Base-by-base conservation (phyloP, 1,140 invertebrate genomes). In the Lucilia cuprina region DNA sequence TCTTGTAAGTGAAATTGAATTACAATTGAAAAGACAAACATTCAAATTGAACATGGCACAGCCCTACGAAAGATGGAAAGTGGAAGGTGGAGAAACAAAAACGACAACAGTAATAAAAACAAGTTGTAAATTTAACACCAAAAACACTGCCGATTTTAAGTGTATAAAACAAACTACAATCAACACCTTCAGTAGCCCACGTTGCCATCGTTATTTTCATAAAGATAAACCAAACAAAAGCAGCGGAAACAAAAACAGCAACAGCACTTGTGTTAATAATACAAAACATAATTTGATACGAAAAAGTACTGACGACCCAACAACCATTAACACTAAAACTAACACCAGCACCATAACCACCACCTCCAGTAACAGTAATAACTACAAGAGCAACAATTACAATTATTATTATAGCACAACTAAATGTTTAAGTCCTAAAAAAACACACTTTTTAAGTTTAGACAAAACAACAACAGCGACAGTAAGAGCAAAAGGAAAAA, bases 391-490 rank as follows among this genome's bases (percentile, higher is more conserved):
- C 55, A 60, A 60, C n/a, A n/a, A 60, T 75, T 25, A 60, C n/a
- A n/a, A 60, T 75, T 25, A 14, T 75, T 75, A 19, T 78, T 19
- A 35, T n/a, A 78, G 41, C 30, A 78, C 30, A 35, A 78, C 41
- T 41, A 78, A 78, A 78, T 41, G 17, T 78, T 78, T 41, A 35
- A 47, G 30, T 17, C 14, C 34, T 75, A 25, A 5, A 78, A 78
- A 41, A 78, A 78, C 17, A 78, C 1, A 75, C 74, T 75, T 9
- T 87, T 88, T 87, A 86, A 83, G 88, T 85, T 88, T 85, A 88
- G 14, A 60, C 4, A 86, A 77, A 77, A n/a, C 25, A 41, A 21
- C 84, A 70, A 70, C 19, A 70, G 19, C 65, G 12, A 70, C 65
- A 30, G 3, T 3, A 5, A 65, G 14, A 9, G 65, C 2, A 47